Evolutionary conservation across 2,797 vertebrate species (phyloP), one percentile per base, ranked within the genome.

Genomic region (Carapus acus): DNA sequence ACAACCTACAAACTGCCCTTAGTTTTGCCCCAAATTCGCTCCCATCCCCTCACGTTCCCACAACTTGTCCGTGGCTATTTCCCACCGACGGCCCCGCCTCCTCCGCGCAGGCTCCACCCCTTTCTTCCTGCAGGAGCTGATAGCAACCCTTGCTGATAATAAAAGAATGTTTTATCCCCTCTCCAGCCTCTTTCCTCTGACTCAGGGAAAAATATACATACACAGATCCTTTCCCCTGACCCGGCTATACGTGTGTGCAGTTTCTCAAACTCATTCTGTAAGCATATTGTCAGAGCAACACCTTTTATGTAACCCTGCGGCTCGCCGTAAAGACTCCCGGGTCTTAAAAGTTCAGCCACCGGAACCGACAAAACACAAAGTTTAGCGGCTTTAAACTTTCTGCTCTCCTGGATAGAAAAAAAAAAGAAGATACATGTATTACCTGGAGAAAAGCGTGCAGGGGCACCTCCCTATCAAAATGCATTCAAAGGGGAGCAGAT

Each of bases 241-340:
- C 29, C 20, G 42, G 54, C 63, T 62, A 67, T 72, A 47, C 63
- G 49, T 24, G 38, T 62, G 27, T 65, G 77, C 73, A 67, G 63
- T 81, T 81, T 78, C 80, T 81, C 67, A 76, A 82, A 80, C 62
- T 71, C 69, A 71, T 73, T 66, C 74, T 73, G 79, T 78, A 82
- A 84, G 80, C 79, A 84, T 75, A 81, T 70, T 85, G 73, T 70
- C 43, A 58, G 64, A 68, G 70, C 62, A 77, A 76, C 73, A 79
- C 68, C 77, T 85, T 79, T 84, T 80, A 83, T 72, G 74, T 60
- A 78, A 83, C 69, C 74, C 76, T 64, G 55, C 13, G 72, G 80
- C 77, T 34, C 40, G 59, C 55, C 44, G 58, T 74, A 71, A 77
- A 81, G 83, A 79, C 81, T 82, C 81, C 59, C 78, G 51, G 68